Conservation (phyloP, 2,888 invertebrate species). For the Stictocephala bisonia region DNA sequence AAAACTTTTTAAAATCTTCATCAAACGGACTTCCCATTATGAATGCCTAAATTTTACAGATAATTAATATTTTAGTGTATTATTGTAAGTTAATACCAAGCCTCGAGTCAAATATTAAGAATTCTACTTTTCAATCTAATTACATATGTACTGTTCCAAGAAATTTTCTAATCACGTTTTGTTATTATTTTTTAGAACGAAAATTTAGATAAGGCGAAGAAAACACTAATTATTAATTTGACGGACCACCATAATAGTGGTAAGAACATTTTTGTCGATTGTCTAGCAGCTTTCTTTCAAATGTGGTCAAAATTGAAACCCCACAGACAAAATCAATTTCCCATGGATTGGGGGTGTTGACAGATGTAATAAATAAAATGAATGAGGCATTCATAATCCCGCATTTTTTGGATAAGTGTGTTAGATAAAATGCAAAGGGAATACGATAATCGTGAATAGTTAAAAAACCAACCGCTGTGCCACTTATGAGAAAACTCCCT, state of each 20-base stretch:
- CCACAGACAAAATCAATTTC: conserved; percentile 13
- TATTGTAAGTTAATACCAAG: background rate
- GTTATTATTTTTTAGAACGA: background rate
- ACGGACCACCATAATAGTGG: conserved; percentile 16
- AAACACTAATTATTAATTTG: background rate
- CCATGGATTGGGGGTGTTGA: conserved; percentile 32
- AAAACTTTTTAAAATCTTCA: background rate
- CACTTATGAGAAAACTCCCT: background rate
- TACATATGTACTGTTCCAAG: background rate
- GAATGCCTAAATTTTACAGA: background rate
- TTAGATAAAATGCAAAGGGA: conserved; percentile 23
- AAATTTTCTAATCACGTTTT: background rate
- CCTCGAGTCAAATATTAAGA: background rate
- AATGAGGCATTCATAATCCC: conserved; percentile 37
- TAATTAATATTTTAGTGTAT: background rate
- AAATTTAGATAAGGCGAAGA: conserved; percentile 1
- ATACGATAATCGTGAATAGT: conserved; percentile 12
- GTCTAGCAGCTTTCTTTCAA: conserved; percentile 4
- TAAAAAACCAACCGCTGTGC: conserved; percentile 6
- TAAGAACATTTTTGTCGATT: conserved; percentile 33
- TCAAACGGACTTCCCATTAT: background rate
- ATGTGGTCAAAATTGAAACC: conserved; percentile 31
- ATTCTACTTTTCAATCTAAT: background rate
- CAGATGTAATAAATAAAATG: conserved; percentile 7
- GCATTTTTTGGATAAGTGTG: conserved; percentile 20